Base-by-base conservation (phyloP, 1,140 invertebrate species). In the Sycophaga agraensis region DNA sequence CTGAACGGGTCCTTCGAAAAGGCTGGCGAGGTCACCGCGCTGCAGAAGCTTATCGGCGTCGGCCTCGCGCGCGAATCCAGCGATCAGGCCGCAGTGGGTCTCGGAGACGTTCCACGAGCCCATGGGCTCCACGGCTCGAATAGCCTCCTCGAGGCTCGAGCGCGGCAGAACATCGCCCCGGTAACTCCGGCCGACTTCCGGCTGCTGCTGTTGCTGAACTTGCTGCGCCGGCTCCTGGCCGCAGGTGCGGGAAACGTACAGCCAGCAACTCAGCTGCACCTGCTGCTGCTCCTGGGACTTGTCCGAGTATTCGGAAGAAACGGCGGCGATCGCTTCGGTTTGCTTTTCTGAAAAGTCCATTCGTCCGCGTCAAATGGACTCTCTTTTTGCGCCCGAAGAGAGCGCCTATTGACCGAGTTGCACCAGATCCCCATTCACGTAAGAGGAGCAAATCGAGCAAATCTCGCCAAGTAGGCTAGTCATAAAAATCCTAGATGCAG, bases 51-150 rank as follows among this genome's bases (percentile, higher is more conserved):
- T 77, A 4, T 79, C 77, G 1, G 79, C 78, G 16, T 82, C 81
- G 4, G 59, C 46, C 68, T 82, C 80, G 5, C 68, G 61, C 0
- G 66, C 62, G 31, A 82, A 82, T 0, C 76, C 72, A 0, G 73
- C 77, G 19, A 82, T 78, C 1, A 82, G 49, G 0, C 79, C 80
- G 60, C 80, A 81, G 0, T 73, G 70, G 11, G 81, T 82, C 48
- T 79, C 75, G 5, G 73, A 73, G 2, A 82, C 73, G 16, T 71
- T 72, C 78, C 79, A 81, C 0, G 64, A 59, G 0, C 68, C 75
- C 0, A 62, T n/a, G 0, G 78, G 79, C 0, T 74, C 68, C 1
- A 69, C 65, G 0, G 59, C 64, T 0, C 64, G 61, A 5, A 82
- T 80, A 7, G 74, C 74, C 8, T 76, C 73, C 51, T 81, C 78